Evolutionary conservation across 2,797 vertebrate species (phyloP).

Genomic region (Rhinichthys osculus): DNA sequence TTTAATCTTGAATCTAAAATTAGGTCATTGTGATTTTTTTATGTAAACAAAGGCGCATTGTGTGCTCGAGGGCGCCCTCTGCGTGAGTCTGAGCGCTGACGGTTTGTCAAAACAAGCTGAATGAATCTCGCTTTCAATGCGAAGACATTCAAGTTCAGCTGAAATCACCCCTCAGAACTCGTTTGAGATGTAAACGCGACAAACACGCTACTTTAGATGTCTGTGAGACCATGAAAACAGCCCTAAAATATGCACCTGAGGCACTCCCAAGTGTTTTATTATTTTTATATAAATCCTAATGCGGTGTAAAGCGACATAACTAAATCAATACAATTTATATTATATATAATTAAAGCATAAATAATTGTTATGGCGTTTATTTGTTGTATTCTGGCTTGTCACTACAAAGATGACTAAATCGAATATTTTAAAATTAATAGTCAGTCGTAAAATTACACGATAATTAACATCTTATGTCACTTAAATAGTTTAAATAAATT

Average conservation of each 20-base stretch:
- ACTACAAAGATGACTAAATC: not conserved
- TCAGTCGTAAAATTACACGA: not conserved
- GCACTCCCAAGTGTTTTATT: not conserved
- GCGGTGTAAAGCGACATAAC: not conserved
- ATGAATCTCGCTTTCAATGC: not conserved
- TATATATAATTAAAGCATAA: not conserved
- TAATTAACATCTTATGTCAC: not conserved
- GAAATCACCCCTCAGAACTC: not conserved
- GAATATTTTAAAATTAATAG: not conserved
- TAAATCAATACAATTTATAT: not conserved
- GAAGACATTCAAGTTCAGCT: not conserved
- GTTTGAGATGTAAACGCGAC: not conserved
- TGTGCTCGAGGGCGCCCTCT: conserved; percentile 78
- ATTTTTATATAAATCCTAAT: not conserved
- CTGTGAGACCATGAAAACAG: not conserved
- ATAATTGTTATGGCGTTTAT: not conserved
- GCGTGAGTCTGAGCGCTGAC: conserved; percentile 51
- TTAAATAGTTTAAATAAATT: not conserved
- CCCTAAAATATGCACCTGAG: not conserved
- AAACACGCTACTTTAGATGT: not conserved
- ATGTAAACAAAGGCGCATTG: conserved; percentile 79
- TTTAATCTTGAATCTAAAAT: conserved; percentile 55
- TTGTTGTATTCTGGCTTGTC: not conserved
- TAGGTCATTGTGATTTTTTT: conserved; percentile 63
- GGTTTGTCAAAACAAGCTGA: conserved; percentile 44